Evolutionary conservation across 2,113 vertebrate species (phyloP).

Genomic region (Ictidomys tridecemlineatus): DNA sequence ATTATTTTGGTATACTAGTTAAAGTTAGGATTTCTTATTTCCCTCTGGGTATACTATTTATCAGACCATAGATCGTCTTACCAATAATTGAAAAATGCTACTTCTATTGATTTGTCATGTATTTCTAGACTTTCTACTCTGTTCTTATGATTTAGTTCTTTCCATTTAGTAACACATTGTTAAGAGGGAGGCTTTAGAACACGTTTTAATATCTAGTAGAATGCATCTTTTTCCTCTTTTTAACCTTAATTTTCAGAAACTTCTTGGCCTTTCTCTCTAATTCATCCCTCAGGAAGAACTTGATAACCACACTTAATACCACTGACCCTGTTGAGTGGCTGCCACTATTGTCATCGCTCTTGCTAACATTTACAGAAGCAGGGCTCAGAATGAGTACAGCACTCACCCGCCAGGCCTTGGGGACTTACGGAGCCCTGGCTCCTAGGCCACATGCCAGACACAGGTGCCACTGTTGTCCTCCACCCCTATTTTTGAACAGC

Average conservation of each 20-base stretch:
- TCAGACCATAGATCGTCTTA: background rate
- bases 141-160: background rate
- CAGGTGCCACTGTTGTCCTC: background rate
- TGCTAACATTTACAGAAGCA: background rate
- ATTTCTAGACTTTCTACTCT: background rate
- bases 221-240: background rate
- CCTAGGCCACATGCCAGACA: background rate
- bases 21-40: background rate
- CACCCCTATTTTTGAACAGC: background rate
- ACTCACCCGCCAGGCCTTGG: background rate
- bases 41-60: background rate
- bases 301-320: background rate
- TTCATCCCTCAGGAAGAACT: background rate
- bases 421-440: background rate
- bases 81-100: background rate
- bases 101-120: background rate
- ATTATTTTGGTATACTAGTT: background rate
- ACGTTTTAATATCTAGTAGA: background rate
- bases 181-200: background rate
- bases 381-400: background rate
- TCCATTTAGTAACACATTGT: background rate
- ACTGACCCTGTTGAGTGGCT: background rate
- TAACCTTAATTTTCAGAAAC: constrained; percentile 25
- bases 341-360: fast-evolving
- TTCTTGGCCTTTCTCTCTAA: background rate